Percentiles rank a stretch among this genome's conserved stretches.
phyloP scores from a whole-genome alignment of 2,113 vertebrate genomes.

The Machaerirhynchus nigripectus region DNA sequence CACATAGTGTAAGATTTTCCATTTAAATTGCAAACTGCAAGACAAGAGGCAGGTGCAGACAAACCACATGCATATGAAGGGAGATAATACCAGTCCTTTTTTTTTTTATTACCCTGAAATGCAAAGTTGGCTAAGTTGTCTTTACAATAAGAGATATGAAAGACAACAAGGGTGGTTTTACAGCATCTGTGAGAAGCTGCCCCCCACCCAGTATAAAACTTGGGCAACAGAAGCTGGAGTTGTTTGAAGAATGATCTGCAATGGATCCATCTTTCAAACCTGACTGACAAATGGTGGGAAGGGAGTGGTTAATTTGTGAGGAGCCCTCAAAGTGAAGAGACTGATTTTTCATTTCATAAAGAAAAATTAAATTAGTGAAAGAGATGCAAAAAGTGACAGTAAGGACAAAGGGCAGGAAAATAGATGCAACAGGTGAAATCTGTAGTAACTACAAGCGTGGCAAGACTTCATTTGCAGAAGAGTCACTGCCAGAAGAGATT shows the following conservation, averaged over 20 bases:
- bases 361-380: neutral
- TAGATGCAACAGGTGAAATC: neutral
- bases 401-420: neutral
- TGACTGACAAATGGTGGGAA: neutral
- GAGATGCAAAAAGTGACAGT: neutral
- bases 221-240: neutral
- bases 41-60: constrained; percentile 52
- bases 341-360: neutral
- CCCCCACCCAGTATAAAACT: neutral
- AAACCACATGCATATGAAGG: constrained; percentile 7
- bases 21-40: neutral
- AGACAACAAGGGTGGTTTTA: neutral
- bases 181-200: neutral
- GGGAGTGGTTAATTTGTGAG: neutral
- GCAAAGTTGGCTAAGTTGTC: neutral
- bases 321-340: neutral
- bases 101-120: neutral
- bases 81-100: neutral
- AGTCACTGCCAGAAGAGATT: neutral
- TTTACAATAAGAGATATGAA: neutral
- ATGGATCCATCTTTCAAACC: neutral
- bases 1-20: constrained; percentile 48
- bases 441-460: neutral
- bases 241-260: neutral
- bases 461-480: neutral